phyloP scores from a whole-genome alignment of 2,113 vertebrate genomes.

The Sturnus vulgaris region DNA sequence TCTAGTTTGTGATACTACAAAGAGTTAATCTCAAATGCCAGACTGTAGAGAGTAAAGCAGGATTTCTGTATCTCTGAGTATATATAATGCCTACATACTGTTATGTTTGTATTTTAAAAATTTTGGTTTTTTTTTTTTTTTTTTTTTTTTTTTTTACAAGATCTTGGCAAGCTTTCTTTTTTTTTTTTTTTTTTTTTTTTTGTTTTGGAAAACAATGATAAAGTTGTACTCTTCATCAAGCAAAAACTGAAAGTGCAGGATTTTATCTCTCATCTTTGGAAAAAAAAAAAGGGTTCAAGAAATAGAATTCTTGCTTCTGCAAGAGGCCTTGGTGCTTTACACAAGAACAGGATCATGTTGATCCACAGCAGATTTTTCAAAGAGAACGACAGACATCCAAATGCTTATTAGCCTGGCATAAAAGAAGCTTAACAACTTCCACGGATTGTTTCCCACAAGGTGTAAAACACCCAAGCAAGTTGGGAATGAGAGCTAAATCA shows the following conservation, averaged over 20 bases:
- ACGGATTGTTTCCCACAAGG: conserved; percentile 30
- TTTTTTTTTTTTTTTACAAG: background rate
- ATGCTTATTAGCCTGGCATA: background rate
- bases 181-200: background rate
- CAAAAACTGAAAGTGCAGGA: background rate
- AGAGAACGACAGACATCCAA: background rate
- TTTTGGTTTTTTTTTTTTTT: background rate
- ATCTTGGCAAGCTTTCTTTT: no score
- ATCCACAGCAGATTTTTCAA: conserved; percentile 3
- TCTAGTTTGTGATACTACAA: background rate
- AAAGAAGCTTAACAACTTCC: conserved; percentile 34
- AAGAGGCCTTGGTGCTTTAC: background rate
- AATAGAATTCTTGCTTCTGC: background rate
- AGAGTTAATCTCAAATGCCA: conserved; percentile 31
- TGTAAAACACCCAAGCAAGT: background rate
- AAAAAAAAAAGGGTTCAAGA: background rate
- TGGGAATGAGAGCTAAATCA: conserved; percentile 35
- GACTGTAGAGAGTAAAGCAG: background rate
- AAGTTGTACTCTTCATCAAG: background rate
- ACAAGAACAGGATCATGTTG: background rate
- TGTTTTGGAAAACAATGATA: background rate
- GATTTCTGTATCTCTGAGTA: background rate
- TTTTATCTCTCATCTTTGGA: background rate
- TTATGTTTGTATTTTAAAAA: background rate
- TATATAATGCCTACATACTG: background rate